Percentiles rank a stretch among this genome's conserved stretches.
phyloP scores from a whole-genome alignment of 2,797 vertebrate genomes.

The Alectoris magna region DNA sequence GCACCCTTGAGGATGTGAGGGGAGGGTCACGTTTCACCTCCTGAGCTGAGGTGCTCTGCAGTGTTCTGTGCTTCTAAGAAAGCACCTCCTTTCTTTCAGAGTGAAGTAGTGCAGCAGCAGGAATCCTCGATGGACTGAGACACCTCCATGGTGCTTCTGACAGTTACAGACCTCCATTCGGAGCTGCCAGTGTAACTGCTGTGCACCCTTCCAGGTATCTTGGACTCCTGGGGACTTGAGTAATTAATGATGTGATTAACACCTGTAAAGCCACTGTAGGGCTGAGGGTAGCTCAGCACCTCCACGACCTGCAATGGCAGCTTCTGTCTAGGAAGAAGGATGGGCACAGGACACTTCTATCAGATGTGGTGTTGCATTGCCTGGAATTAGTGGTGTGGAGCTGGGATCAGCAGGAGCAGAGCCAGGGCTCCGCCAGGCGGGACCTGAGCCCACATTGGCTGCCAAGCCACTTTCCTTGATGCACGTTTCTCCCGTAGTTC shows the following conservation, averaged over 20 bases:
- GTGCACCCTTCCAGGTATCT: not conserved
- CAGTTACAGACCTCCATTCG: not conserved
- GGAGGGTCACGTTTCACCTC: not conserved
- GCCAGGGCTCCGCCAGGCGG: not conserved
- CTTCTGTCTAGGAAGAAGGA: not conserved
- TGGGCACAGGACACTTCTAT: not conserved
- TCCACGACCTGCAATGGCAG: not conserved
- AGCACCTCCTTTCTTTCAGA: not conserved
- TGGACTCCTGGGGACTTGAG: not conserved
- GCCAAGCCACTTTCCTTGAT: not conserved
- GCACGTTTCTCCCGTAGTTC: not conserved
- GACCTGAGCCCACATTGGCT: not conserved
- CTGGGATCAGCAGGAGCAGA: fast-evolving
- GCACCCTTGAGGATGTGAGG: fast-evolving
- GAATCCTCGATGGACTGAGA: not conserved
- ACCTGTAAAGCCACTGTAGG: not conserved
- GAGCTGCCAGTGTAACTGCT: not conserved
- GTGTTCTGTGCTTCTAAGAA: not conserved
- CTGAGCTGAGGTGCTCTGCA: not conserved
- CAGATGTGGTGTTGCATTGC: fast-evolving
- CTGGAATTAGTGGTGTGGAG: not conserved
- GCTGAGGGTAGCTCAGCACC: not conserved
- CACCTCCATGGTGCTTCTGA: fast-evolving
- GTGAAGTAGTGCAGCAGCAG: not conserved
- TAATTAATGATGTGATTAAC: not conserved